Percentiles rank a stretch among this genome's conserved stretches.
Evolutionary conservation across 2,113 vertebrate genomes (phyloP).

Genomic region (Microcebus ravelobensis): DNA sequence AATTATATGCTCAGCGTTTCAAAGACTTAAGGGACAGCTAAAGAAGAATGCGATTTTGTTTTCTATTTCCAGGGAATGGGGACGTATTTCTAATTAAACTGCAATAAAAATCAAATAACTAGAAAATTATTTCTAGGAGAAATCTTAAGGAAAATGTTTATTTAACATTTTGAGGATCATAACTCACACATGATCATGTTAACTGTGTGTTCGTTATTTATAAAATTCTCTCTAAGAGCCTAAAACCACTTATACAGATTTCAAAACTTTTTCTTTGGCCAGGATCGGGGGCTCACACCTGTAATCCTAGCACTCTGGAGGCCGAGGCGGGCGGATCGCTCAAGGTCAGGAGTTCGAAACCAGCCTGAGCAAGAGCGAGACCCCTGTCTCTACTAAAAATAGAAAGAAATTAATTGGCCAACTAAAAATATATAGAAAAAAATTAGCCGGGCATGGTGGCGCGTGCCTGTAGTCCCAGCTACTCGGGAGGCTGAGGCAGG

Average conservation of each 20-base stretch:
- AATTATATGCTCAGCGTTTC: background rate
- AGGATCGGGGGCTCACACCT: too few species aligned
- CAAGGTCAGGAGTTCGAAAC: too few species aligned
- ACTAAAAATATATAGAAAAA: too few species aligned
- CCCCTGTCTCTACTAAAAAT: too few species aligned
- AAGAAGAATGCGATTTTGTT: conserved; percentile 23
- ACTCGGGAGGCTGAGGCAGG: too few species aligned
- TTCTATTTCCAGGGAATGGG: conserved; percentile 30
- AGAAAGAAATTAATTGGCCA: too few species aligned
- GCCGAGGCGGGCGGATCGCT: too few species aligned
- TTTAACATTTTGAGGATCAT: conserved; percentile 38
- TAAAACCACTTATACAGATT: background rate
- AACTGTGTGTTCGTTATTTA: background rate
- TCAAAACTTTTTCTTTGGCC: background rate
- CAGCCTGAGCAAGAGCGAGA: too few species aligned
- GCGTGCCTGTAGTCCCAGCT: too few species aligned
- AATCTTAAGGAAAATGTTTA: conserved; percentile 30
- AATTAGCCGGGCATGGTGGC: too few species aligned
- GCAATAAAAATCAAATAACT: conserved; percentile 46
- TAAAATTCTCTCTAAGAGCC: background rate
- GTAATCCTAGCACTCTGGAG: too few species aligned
- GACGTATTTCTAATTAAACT: conserved; percentile 56
- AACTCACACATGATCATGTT: background rate
- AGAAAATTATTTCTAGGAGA: conserved; percentile 35
- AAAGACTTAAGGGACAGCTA: background rate